Evolutionary conservation across 23 tunicate genomes (phyloP).

Genomic region (Clavelina lepadiformis): DNA sequence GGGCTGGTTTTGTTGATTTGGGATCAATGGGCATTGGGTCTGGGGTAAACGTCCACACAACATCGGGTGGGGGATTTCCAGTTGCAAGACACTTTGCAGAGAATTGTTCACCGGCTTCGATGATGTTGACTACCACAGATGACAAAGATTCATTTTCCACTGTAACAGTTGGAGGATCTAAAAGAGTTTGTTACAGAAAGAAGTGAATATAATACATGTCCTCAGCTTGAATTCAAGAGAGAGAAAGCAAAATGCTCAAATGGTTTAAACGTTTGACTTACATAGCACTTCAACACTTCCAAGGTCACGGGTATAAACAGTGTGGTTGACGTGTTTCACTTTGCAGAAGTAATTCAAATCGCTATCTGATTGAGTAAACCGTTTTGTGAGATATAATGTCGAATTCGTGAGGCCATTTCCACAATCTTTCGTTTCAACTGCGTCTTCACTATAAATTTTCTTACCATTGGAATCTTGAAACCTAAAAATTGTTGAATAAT

Average conservation of each 20-base stretch:
- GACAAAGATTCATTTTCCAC: no score
- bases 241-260: no score
- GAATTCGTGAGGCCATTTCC: slow-evolving; percentile 11
- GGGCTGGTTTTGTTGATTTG: no score
- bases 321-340: slow-evolving; percentile 7
- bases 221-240: no score
- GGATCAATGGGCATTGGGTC: slow-evolving; percentile 1
- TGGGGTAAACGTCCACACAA: slow-evolving; percentile 39
- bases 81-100: slow-evolving; percentile 12
- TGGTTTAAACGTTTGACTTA: no score
- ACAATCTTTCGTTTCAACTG: slow-evolving; percentile 2
- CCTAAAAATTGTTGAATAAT: no score
- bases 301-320: background rate
- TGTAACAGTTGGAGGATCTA: no score
- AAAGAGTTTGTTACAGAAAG: no score
- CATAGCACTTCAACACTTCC: slow-evolving; percentile 2
- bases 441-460: background rate
- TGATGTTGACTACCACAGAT: no score
- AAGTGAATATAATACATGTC: no score
- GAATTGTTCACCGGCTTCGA: no score
- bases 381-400: background rate
- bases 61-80: slow-evolving; percentile 33
- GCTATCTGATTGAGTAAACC: background rate
- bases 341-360: slow-evolving; percentile 4
- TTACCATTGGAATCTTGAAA: slow-evolving; percentile 26